phyloP scores from a whole-genome alignment of 92 coral and sea anemone genomes.

The Epizoanthus illoricatus region DNA sequence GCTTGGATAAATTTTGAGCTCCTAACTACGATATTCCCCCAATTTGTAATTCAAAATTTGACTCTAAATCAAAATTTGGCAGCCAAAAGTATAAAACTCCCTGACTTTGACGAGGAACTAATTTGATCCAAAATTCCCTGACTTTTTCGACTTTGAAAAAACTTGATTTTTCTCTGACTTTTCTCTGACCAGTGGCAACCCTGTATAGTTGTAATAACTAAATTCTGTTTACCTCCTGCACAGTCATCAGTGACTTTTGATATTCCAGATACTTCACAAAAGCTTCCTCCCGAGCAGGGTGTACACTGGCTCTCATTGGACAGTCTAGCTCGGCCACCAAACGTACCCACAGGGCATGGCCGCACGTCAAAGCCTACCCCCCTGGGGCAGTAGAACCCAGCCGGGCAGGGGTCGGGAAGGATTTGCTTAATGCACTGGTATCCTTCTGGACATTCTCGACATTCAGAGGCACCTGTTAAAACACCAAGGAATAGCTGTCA shows the following conservation, averaged over 20 bases:
- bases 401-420: conserved; percentile 93
- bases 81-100: too few species aligned
- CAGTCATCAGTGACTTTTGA: conserved; percentile 80
- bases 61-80: too few species aligned
- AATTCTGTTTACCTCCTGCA: conserved; percentile 65
- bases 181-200: too few species aligned
- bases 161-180: too few species aligned
- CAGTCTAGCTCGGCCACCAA: conserved; percentile 80
- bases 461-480: conserved; percentile 71
- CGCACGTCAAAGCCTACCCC: conserved; percentile 84
- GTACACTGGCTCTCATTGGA: conserved; percentile 73
- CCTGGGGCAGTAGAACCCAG: conserved; percentile 89
- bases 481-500: background rate
- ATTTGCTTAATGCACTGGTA: conserved; percentile 79
- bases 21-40: too few species aligned
- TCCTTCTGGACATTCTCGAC: conserved; percentile 91
- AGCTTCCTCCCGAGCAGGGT: conserved; percentile 82
- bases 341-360: conserved; percentile 96
- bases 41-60: too few species aligned
- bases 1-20: too few species aligned
- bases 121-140: too few species aligned
- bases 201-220: background rate
- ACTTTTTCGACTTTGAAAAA: too few species aligned
- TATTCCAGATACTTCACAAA: conserved; percentile 84
- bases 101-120: too few species aligned